phyloP scores from a whole-genome alignment of 2,113 vertebrate species.

The Syrrhaptes paradoxus region DNA sequence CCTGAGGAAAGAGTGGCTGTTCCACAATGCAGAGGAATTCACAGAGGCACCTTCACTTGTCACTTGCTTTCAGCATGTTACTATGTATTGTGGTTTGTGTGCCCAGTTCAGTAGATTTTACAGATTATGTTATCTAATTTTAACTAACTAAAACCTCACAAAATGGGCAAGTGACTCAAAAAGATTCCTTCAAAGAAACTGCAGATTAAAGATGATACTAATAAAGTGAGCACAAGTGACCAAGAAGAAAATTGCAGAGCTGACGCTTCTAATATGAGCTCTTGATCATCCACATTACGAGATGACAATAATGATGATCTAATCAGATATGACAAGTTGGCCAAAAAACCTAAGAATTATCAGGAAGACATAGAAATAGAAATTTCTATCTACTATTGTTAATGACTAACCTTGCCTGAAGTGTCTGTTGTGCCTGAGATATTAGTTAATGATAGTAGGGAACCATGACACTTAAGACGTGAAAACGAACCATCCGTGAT shows the following conservation, averaged over 20 bases:
- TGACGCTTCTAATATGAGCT: background rate
- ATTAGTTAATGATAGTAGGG: background rate
- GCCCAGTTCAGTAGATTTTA: background rate
- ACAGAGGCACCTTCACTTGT: background rate
- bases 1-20: background rate
- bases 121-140: background rate
- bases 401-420: background rate
- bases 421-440: background rate
- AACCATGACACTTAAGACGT: background rate
- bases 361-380: background rate
- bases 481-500: background rate
- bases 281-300: background rate
- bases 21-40: background rate
- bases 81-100: background rate
- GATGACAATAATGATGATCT: background rate
- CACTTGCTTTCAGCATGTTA: background rate
- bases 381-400: background rate
- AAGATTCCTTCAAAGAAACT: background rate
- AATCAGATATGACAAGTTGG: background rate
- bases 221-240: background rate
- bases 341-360: background rate
- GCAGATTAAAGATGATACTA: background rate
- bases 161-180: background rate
- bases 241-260: background rate
- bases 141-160: background rate